These are phyloP conservation scores for Patiria pectinifera DNA, from an alignment of 53 echinoderm and acorn worm genomes.

Conservation along the genomic window DNA sequence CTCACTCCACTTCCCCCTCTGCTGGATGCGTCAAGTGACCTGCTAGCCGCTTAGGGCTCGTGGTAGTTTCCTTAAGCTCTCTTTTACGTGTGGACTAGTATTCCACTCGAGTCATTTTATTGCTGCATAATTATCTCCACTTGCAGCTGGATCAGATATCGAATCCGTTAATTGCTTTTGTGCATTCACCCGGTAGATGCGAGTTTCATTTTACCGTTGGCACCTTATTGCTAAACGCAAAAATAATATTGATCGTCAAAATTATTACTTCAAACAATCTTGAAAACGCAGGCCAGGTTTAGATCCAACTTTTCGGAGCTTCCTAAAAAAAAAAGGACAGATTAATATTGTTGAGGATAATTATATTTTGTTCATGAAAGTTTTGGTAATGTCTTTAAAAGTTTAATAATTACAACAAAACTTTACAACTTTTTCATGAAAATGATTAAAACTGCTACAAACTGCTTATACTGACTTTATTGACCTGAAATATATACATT, in stretches of 20 bases:
- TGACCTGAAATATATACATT: too few species aligned
- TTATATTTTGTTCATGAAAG: too few species aligned
- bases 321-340: too few species aligned
- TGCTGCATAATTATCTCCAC: slow-evolving; percentile 54
- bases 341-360: too few species aligned
- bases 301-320: neutral
- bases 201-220: slow-evolving; percentile 15
- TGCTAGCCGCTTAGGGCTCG: slow-evolving; percentile 56
- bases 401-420: too few species aligned
- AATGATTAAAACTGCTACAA: too few species aligned
- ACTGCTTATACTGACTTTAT: too few species aligned
- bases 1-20: slow-evolving; percentile 46
- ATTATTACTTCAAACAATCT: neutral
- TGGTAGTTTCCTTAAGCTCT: slow-evolving; percentile 59
- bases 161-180: slow-evolving; percentile 59
- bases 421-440: too few species aligned
- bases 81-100: slow-evolving; percentile 36
- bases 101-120: slow-evolving; percentile 50
- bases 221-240: neutral
- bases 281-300: neutral
- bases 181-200: slow-evolving; percentile 30
- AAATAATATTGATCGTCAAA: neutral
- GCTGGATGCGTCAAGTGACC: slow-evolving; percentile 56
- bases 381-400: too few species aligned
- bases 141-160: slow-evolving; percentile 45